Evolutionary conservation across 1,140 invertebrate species (phyloP).

Genomic region (Lepidostoma basale): DNA sequence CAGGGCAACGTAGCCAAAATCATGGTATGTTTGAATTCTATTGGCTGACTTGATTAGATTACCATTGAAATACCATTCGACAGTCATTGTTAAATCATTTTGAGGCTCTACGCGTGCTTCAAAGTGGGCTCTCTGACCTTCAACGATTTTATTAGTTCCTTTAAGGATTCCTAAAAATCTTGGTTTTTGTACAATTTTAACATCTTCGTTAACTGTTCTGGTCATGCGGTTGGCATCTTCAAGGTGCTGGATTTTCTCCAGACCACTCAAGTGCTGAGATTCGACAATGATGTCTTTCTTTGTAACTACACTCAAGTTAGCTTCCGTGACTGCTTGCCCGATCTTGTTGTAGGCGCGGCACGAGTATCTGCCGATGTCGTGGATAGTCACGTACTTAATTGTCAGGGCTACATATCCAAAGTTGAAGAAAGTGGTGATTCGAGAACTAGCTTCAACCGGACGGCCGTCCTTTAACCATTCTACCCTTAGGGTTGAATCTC

Average conservation of each 20-base stretch:
- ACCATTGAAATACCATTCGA: constrained; percentile 93
- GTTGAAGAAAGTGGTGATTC: constrained; percentile 94
- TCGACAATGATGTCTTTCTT: constrained; percentile 86
- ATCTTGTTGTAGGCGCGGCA: constrained; percentile 87
- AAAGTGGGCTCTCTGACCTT: constrained; percentile 95
- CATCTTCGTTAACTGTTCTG: constrained; percentile 73
- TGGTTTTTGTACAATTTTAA: constrained; percentile 76
- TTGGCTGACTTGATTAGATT: constrained; percentile 82
- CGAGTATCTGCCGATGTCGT: constrained; percentile 91
- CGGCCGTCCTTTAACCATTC: constrained; percentile 96
- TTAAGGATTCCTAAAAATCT: constrained; percentile 86
- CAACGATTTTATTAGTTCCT: constrained; percentile 91
- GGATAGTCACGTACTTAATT: constrained; percentile 88
- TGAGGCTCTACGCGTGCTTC: constrained; percentile 94
- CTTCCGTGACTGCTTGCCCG: constrained; percentile 87
- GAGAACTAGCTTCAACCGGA: constrained; percentile 88
- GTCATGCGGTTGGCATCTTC: constrained; percentile 80
- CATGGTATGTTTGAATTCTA: constrained; percentile 89
- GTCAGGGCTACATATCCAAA: constrained; percentile 96
- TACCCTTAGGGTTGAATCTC: constrained; percentile 88
- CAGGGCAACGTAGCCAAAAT: constrained; percentile 94
- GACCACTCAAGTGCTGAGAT: constrained; percentile 83
- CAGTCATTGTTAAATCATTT: constrained; percentile 84
- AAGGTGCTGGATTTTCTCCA: constrained; percentile 87
- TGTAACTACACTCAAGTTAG: constrained; percentile 84